Evolutionary conservation across 1,140 invertebrate genomes (phyloP).

Genomic region (Microvelia longipes): DNA sequence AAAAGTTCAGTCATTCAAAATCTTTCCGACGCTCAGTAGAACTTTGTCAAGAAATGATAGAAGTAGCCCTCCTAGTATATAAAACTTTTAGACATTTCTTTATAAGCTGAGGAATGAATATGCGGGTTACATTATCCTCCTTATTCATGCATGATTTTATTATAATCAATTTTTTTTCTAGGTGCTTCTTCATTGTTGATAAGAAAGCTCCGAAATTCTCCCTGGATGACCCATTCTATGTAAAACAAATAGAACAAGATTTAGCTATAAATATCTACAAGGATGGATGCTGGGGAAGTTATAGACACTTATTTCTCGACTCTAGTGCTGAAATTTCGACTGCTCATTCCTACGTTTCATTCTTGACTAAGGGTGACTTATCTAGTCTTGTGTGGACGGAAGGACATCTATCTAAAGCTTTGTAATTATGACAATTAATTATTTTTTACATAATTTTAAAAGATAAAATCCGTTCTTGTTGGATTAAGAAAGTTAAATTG

Average conservation of each 20-base stretch:
- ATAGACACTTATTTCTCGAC: slow-evolving; percentile 40
- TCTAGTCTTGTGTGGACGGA: slow-evolving; percentile 70
- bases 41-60: too few species aligned
- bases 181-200: slow-evolving; percentile 47
- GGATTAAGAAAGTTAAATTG: too few species aligned
- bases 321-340: slow-evolving; percentile 20
- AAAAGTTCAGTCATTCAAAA: too few species aligned
- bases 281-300: slow-evolving; percentile 57
- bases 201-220: slow-evolving; percentile 35
- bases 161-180: slow-evolving; percentile 28
- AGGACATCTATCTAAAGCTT: slow-evolving; percentile 36
- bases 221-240: slow-evolving; percentile 40
- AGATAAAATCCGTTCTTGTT: too few species aligned
- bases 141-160: too few species aligned
- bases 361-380: slow-evolving; percentile 63
- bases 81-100: too few species aligned
- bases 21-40: too few species aligned
- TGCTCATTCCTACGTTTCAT: slow-evolving; percentile 61
- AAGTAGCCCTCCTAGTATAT: too few species aligned
- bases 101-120: too few species aligned
- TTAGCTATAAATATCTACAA: slow-evolving; percentile 66
- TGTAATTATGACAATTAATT: slow-evolving; percentile 27
- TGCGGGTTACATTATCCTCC: too few species aligned
- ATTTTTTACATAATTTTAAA: background rate
- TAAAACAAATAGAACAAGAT: slow-evolving; percentile 49